Evolutionary conservation across 1,140 invertebrate genomes (phyloP), one percentile per base, ranked within the genome.

Genomic region (Eufriesea mexicana): DNA sequence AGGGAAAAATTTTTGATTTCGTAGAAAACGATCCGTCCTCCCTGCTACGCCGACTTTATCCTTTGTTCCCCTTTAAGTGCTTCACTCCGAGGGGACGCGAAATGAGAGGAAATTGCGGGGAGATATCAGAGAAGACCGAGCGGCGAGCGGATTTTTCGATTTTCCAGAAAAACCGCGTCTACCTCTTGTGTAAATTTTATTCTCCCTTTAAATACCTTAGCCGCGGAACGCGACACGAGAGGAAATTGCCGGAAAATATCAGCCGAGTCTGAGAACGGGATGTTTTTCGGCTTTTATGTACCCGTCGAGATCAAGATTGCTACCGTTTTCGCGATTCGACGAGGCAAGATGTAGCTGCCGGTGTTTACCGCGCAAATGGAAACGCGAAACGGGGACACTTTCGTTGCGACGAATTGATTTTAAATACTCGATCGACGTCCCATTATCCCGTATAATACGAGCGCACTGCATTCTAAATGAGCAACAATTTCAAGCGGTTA

Each of bases 241-340:
- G 54, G 68, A 72, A 72, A 72, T 72, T 59, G 70, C 45, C 49
- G 55, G 45, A 23, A 71, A 61, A 59, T 79, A 72, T 79, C 54
- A 16, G n/a, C 23, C 18, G 4, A 23, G 28, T 4, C 10, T 18
- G 35, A 25, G 20, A 14, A 35, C 23, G 45, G 20, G 35, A 54
- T 14, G 16, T 79, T 14, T 59, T n/a, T 68, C 16, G 23, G 10
- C 61, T 49, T 49, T 73, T 73, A 35, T 23, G 35, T 72, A 54
- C 25, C 23, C 23, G 28, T 45, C 23, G 16, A n/a, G 54, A 74
- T 45, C 57, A 55, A 71, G 28, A 54, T 71, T 71, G 49, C 47
- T 71, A 35, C 47, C 28, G 42, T 25, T 25, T 49, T 70, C 20
- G 10, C 8, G 23, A 4, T 7, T 45, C 5, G 45, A 8, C 47